Base-by-base conservation (phyloP, 2,113 vertebrate genomes). In the Anguilla japonica region DNA sequence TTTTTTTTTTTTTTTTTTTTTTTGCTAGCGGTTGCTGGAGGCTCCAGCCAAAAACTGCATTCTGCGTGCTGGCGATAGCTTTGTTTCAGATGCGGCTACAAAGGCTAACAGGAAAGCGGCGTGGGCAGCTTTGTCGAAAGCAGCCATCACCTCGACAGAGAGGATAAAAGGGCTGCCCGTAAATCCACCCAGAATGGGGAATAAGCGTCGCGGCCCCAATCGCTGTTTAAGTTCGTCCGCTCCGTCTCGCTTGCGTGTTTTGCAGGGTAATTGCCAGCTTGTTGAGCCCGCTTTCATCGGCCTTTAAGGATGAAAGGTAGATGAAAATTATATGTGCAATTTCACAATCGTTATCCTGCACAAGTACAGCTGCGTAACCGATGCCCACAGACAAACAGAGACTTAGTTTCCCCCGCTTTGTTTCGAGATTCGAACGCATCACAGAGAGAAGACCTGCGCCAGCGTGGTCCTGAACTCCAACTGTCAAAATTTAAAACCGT, bases 1-100 rank as follows among this genome's bases (percentile, higher is more conserved):
- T 88, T 84, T 87, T 87, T 89, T 82, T 83, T 89, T 89, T 88
- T 88, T 84, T 87, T 87, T 89, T 82, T 87, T 87, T 83, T 86
- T 81, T 85, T 75, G 80, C 79, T 87, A 46, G 34, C 34, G 83
- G 79, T 84, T 82, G 82, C 50, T 79, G 20, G 79, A 60, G 43
- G 82, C 82, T 80, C 39, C 26, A 43, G 71, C 20, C 60, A 22
- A 39, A 53, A 20, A 71, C 71, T 67, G 71, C 67, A 7, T 41
- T 53, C 82, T 83, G 63, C 82, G 60, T 40, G 43, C 7, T 60
- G 71, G 20, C 4, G 71, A 83, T 83, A 83, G 81, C 82, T 60
- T 83, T 83, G 82, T 83, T 87, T 83, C 50, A 39, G 50, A 46
- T 14, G 34, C 41, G 43, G 63, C 57, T 78, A 50, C 82, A 40